Evolutionary conservation across 2,113 vertebrate species (phyloP).

Genomic region (Myocastor coypus): DNA sequence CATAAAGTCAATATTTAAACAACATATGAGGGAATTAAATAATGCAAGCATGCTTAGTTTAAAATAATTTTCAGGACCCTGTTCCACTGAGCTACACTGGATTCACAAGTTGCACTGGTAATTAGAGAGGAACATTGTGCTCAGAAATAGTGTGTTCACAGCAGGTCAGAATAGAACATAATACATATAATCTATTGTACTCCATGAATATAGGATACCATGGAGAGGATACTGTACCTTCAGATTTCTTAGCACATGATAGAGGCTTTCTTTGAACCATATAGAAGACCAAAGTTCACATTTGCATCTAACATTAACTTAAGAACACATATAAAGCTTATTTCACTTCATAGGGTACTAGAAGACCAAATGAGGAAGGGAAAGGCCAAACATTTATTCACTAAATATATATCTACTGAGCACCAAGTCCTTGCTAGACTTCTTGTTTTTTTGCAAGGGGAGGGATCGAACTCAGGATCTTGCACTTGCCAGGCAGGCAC

Average conservation of each 20-base stretch:
- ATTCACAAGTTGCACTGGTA: constrained; percentile 1
- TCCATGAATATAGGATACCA: not conserved
- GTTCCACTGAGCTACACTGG: not conserved
- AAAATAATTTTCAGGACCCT: constrained; percentile 8
- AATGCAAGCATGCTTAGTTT: constrained; percentile 45
- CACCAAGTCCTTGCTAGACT: not conserved
- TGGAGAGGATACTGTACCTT: not conserved
- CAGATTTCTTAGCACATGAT: not conserved
- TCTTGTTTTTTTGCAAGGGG: not conserved
- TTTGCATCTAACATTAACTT: not conserved
- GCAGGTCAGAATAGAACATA: not conserved
- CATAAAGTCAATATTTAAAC: constrained; percentile 62
- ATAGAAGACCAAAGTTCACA: not conserved
- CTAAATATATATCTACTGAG: not conserved
- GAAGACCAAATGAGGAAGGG: not conserved
- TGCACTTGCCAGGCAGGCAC: no score
- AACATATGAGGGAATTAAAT: constrained; percentile 17
- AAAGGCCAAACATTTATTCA: not conserved
- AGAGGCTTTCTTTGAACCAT: not conserved
- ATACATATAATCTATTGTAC: not conserved
- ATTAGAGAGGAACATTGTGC: not conserved
- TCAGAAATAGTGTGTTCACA: not conserved
- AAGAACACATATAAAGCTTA: not conserved
- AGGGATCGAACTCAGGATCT: no score
- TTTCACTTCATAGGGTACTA: not conserved